Evolutionary conservation across 1,140 invertebrate genomes (phyloP).

Genomic region (Drosophila ercepeae): DNA sequence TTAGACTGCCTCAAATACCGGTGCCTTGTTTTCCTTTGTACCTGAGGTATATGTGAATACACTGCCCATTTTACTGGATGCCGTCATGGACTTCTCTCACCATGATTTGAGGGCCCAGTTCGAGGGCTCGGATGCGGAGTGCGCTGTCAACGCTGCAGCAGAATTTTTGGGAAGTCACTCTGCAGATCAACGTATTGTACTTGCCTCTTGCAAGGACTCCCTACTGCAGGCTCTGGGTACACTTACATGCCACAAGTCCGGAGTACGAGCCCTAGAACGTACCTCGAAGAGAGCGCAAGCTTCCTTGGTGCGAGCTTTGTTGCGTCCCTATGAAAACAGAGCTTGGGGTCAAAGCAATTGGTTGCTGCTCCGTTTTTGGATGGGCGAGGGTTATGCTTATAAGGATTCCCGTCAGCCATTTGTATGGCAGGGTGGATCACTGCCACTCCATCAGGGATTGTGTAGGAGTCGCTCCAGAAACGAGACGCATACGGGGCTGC

Average conservation of each 20-base stretch:
- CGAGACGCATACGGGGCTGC: conserved; percentile 80
- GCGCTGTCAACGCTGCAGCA: conserved; percentile 87
- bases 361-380: conserved; percentile 93
- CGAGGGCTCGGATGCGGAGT: conserved; percentile 65
- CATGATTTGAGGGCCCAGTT: conserved; percentile 76
- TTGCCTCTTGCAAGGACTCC: conserved; percentile 90
- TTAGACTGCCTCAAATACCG: conserved; percentile 85
- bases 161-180: conserved; percentile 91
- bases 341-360: conserved; percentile 95
- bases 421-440: conserved; percentile 78
- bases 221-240: conserved; percentile 91
- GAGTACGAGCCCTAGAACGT: conserved; percentile 86
- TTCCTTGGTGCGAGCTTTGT: conserved; percentile 87
- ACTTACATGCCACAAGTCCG: conserved; percentile 86
- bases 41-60: conserved; percentile 91
- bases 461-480: conserved; percentile 78
- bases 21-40: conserved; percentile 90
- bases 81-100: conserved; percentile 87
- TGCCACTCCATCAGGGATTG: conserved; percentile 64
- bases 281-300: conserved; percentile 86
- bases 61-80: conserved; percentile 84
- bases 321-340: conserved; percentile 92
- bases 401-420: conserved; percentile 85
- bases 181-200: conserved; percentile 89
- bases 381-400: conserved; percentile 92